A percentile compares a stretch with the other conserved stretches of the same genome.
Evolutionary conservation across 2,113 vertebrate genomes (phyloP).

Genomic region (Rattus rattus): DNA sequence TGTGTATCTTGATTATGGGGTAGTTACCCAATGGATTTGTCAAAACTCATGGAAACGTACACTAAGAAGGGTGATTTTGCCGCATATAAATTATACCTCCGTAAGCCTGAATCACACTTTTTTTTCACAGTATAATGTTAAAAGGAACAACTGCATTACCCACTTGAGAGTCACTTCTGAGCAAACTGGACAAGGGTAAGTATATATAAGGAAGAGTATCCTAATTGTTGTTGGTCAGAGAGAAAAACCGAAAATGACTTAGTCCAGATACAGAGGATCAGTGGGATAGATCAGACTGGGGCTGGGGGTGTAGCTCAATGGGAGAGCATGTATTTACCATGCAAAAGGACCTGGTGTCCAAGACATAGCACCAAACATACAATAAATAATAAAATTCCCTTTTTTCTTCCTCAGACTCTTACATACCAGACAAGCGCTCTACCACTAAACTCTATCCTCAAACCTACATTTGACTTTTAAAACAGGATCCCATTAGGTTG

Average conservation of each 20-base stretch:
- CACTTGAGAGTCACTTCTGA: constrained; percentile 15
- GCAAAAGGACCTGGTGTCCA: neutral
- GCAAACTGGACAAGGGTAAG: neutral
- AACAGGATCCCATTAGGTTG: neutral
- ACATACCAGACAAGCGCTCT: no score
- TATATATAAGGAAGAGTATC: neutral
- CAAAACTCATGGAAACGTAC: neutral
- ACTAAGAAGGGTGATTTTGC: neutral
- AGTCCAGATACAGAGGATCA: neutral
- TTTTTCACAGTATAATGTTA: neutral
- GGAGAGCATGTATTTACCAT: neutral
- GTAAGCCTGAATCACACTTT: neutral
- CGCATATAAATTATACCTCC: neutral
- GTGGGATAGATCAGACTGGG: neutral
- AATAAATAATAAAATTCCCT: neutral
- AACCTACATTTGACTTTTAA: neutral
- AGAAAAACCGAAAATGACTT: neutral
- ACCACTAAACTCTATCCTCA: neutral
- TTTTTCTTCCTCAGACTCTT: neutral
- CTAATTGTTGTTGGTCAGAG: neutral
- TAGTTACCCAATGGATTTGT: neutral
- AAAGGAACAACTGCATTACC: neutral
- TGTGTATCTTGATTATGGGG: neutral
- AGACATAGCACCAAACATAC: neutral
- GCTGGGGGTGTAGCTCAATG: neutral